A percentile compares a stretch with the other conserved stretches of the same genome.
Evolutionary conservation across 92 coral and sea anemone genomes (phyloP).

Genomic region (Phymanthus crucifer): DNA sequence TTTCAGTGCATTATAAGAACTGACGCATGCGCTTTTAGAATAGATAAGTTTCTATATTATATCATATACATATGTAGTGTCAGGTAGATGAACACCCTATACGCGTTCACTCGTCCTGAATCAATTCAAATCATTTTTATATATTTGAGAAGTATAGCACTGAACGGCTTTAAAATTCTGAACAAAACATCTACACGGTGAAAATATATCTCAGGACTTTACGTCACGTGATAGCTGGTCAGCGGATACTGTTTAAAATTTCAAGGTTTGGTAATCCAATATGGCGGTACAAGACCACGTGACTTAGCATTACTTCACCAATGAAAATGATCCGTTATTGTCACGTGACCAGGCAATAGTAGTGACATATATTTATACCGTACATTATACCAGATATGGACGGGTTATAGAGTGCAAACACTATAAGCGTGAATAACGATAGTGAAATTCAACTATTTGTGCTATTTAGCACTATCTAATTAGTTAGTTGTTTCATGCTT

Average conservation of each 20-base stretch:
- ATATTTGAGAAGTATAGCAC: neutral
- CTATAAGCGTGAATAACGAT: too few species aligned
- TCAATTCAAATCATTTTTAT: neutral
- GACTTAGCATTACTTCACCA: neutral
- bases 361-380: neutral
- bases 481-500: too few species aligned
- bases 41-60: neutral
- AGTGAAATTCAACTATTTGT: too few species aligned
- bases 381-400: neutral
- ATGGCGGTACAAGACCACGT: neutral
- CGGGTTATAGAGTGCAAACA: too few species aligned
- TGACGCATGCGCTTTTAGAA: neutral
- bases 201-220: neutral
- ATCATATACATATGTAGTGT: neutral
- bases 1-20: neutral
- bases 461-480: too few species aligned
- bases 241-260: neutral
- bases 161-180: neutral
- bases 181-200: neutral
- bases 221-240: neutral
- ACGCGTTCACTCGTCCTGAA: too few species aligned
- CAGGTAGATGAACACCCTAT: neutral
- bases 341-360: neutral
- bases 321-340: neutral
- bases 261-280: neutral